Percentiles rank a stretch among this genome's conserved stretches.
phyloP scores from a whole-genome alignment of 2,113 vertebrate species.

The Calidris pugnax region DNA sequence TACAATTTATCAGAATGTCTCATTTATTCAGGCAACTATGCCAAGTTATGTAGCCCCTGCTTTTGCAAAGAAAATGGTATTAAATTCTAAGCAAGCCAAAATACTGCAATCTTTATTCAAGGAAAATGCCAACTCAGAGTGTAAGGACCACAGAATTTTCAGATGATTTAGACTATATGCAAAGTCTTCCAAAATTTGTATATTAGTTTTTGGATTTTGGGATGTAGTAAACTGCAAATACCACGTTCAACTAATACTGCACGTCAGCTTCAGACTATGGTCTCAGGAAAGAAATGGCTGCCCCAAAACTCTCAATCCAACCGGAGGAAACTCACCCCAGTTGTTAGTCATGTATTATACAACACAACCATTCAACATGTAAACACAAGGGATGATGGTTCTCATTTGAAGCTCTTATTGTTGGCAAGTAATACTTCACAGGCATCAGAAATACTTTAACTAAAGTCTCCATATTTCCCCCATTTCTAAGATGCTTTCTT shows the following conservation, averaged over 20 bases:
- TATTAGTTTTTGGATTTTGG: conserved; percentile 13
- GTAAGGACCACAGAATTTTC: neutral
- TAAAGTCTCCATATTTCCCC: neutral
- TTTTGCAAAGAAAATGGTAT: neutral
- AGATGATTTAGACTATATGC: neutral
- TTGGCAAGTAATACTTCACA: conserved; percentile 42
- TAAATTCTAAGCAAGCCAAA: neutral
- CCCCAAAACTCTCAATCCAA: neutral
- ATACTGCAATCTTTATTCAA: neutral
- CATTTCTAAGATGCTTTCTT: neutral
- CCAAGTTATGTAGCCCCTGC: neutral
- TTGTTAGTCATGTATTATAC: neutral
- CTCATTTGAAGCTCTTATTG: neutral
- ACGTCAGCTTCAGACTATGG: neutral
- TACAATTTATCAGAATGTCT: neutral
- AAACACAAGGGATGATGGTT: conserved; percentile 50
- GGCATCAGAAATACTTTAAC: conserved; percentile 44
- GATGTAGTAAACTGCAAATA: neutral
- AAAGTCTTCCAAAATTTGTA: neutral
- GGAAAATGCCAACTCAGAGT: neutral
- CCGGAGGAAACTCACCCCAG: neutral
- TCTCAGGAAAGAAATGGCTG: neutral
- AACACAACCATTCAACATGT: conserved; percentile 22
- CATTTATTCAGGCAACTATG: neutral
- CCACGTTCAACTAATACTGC: conserved; percentile 23